These are phyloP conservation scores for Anser brachyrhynchus DNA, from an alignment of 2,113 vertebrate species.

Conservation along the genomic window DNA sequence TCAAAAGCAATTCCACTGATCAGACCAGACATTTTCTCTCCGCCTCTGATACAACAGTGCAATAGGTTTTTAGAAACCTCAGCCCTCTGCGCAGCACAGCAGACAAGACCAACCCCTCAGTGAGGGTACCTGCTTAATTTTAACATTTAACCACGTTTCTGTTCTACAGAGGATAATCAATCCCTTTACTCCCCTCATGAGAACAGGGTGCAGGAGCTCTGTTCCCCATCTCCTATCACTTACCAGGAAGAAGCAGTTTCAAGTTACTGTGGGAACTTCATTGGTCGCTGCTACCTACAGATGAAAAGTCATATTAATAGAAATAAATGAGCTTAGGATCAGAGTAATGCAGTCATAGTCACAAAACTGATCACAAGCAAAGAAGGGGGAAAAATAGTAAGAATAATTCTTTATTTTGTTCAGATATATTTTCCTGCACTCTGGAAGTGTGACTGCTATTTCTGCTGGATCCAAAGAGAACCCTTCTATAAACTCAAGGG, in stretches of 20 bases:
- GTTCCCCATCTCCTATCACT: not conserved
- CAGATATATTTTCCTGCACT: not conserved
- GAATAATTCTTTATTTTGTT: not conserved
- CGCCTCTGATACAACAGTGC: not conserved
- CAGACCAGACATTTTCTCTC: fast-evolving
- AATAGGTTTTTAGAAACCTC: not conserved
- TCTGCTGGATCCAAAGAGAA: not conserved
- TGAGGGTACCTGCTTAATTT: not conserved
- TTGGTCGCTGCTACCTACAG: not conserved
- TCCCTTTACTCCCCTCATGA: not conserved
- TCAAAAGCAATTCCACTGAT: not conserved
- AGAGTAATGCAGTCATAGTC: not conserved
- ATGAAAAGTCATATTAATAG: not conserved
- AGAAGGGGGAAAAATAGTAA: not conserved
- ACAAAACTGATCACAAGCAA: not conserved
- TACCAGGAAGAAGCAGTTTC: not conserved
- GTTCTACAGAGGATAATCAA: not conserved
- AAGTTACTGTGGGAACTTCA: not conserved
- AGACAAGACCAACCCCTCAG: not conserved
- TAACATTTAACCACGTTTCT: not conserved
- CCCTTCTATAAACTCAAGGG: not conserved
- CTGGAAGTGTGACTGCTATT: not conserved
- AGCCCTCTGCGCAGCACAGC: not conserved
- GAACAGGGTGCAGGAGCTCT: not conserved
- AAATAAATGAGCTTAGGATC: conserved; percentile 1